Evolutionary conservation across 53 echinoderm and acorn worm genomes (phyloP).

Genomic region (Glandiceps talaboti): DNA sequence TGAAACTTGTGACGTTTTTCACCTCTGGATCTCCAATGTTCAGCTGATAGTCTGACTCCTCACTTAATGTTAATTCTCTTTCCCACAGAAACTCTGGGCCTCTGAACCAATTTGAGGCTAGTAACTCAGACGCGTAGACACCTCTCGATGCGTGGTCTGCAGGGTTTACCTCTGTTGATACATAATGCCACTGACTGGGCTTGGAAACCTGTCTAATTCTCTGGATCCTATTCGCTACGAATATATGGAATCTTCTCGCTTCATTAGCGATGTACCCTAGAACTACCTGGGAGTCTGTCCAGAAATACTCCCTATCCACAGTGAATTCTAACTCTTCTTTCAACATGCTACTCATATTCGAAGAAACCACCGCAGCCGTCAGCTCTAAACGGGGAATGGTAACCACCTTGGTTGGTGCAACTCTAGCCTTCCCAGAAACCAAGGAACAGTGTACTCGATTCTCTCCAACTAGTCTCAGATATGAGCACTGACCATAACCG

Average conservation of each 20-base stretch:
- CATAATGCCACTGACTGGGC: slow-evolving; percentile 30
- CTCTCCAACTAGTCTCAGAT: slow-evolving; percentile 16
- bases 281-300: slow-evolving; percentile 37
- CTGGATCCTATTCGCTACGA: slow-evolving; percentile 39
- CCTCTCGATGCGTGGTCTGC: slow-evolving; percentile 25
- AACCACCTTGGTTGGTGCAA: slow-evolving; percentile 16
- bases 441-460: slow-evolving; percentile 29
- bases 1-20: background rate
- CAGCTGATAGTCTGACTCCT: background rate
- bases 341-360: slow-evolving; percentile 23
- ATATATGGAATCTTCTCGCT: slow-evolving; percentile 29
- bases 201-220: slow-evolving; percentile 22
- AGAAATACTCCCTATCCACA: slow-evolving; percentile 20
- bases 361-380: slow-evolving; percentile 28
- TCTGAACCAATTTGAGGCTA: slow-evolving; percentile 6
- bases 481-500: slow-evolving; percentile 44
- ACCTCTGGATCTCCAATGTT: background rate
- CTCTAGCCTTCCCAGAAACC: slow-evolving; percentile 34
- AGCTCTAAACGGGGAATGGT: slow-evolving; percentile 40
- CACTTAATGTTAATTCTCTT: background rate
- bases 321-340: slow-evolving; percentile 19
- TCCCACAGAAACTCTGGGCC: slow-evolving; percentile 20
- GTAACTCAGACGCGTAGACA: slow-evolving; percentile 1
- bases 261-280: slow-evolving; percentile 31
- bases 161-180: slow-evolving; percentile 16